Base-by-base conservation (phyloP, 2,797 vertebrate species). In the Falco berigora region DNA sequence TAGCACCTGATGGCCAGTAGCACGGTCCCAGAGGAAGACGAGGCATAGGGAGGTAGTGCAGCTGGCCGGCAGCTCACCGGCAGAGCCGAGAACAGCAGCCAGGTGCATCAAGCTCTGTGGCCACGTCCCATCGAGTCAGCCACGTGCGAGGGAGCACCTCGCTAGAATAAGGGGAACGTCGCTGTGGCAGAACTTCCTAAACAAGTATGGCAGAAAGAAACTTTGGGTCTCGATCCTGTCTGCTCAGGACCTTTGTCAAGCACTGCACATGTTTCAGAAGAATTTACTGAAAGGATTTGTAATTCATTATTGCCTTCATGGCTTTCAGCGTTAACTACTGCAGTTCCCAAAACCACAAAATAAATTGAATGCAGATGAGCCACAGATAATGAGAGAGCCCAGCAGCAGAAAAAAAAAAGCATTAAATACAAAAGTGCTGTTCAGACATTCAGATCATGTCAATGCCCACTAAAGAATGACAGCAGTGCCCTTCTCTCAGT, bases 241-340 rank as follows among this genome's bases (percentile, higher is more conserved):
- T 50, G 22, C 17, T 83, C 36, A 42, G 8, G 32, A 52, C 40
- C 9, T 53, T 84, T 61, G 76, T 88, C 79, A 75, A 75, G 79
- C 42, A 56, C 7, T 2, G 8, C 0, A 0, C 17, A 71, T 17
- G 22, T 34, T 91, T 58, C 13, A 59, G 75, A 73, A 67, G 47
- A 79, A 75, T 68, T 88, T 42, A 56, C 32, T 58, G 38, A 71
- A 46, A 77, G 40, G 79, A 68, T 68, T 92, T 83, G 59, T 47
- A 72, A 68, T 27, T 74, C 5, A 3, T 68, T 58, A 56, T 55
- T 1, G 24, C 22, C 47, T 89, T 73, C 0, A 0, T 0, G 0
- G 36, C 44, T 81, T 89, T 36, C 32, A 27, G 61, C 49, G 21
- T 90, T 81, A 92, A 90, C 68, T 88, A 46, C 82, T 62, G 42